Percentiles rank a stretch among this genome's conserved stretches.
Evolutionary conservation across 2,113 vertebrate genomes (phyloP).

Genomic region (Sinocyclocheilus anshuiensis): DNA sequence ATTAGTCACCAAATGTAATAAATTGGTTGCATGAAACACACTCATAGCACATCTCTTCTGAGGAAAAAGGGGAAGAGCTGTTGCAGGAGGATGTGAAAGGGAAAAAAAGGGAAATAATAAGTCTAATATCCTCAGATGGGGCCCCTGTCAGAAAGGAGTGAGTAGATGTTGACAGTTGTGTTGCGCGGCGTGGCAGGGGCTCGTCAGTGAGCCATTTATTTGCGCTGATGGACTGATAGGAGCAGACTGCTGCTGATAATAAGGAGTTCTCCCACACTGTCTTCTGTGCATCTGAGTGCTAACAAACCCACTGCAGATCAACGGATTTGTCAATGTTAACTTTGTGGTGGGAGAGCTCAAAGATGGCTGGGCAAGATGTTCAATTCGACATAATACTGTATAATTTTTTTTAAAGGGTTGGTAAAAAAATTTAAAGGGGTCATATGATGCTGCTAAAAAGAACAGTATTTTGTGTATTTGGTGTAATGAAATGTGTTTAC

Average conservation of each 20-base stretch:
- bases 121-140: constrained; percentile 50
- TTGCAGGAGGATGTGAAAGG: not conserved
- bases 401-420: not conserved
- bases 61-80: constrained; percentile 36
- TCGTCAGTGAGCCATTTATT: constrained; percentile 57
- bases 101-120: constrained; percentile 44
- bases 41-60: constrained; percentile 48
- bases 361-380: constrained; percentile 22
- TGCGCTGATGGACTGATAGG: constrained; percentile 47
- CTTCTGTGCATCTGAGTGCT: constrained; percentile 43
- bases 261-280: constrained; percentile 48
- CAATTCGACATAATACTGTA: not conserved
- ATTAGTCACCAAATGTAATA: constrained; percentile 61
- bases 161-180: constrained; percentile 46
- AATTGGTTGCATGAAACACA: constrained; percentile 58
- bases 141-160: constrained; percentile 49
- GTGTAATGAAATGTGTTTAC: no score
- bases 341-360: constrained; percentile 28
- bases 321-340: constrained; percentile 51
- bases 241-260: constrained; percentile 42
- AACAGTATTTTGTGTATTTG: no score
- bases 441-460: no score
- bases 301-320: constrained; percentile 46
- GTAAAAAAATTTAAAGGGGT: not conserved
- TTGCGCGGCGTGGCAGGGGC: constrained; percentile 47